Base-by-base conservation (phyloP, 2,888 invertebrate genomes). In the Caenorhabditis virilis region DNA sequence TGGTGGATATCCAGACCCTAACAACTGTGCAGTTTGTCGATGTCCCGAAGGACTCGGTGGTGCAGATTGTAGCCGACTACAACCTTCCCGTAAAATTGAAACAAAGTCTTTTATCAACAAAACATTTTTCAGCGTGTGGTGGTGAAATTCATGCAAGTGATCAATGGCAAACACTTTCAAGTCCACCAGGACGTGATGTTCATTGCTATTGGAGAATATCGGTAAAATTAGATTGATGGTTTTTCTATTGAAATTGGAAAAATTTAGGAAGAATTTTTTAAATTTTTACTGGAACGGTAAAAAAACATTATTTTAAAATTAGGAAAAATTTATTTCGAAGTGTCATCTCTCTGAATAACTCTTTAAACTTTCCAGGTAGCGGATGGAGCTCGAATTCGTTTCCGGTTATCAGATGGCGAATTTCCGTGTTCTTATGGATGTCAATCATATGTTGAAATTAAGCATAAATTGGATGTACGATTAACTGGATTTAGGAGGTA, bases 371-470 rank as follows among this genome's bases (percentile, higher is more conserved):
- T n/a, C n/a, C 33, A 79, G 78, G 76, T 75, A 9, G 74, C 77
- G 1, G 78, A 78, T 16, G 82, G 82, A 2, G 78, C 76, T 18
- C 69, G 77, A 2, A 73, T 82, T 36, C 77, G 82, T 0, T 82
- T 82, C 70, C 79, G 82, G 7, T 64, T 82, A 15, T 78, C 76
- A 11, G 82, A 82, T 54, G 82, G 82, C 11, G 82, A 82, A 52
- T 82, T 82, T 46, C 82, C 82, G n/a, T 81, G 81, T 62, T 82
- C 82, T 9, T 82, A 82, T 63, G 82, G 82, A 15, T 81, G 81
- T 53, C 81, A 81, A 52, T 77, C 77, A 7, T 82, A 82, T 42
- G 82, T 82, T 13, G 82, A 82, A 62, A 82, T 82, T 58, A 82
- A 82, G 52, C 82, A 82, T 60, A 82, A 82, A 52, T 50, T 81